Percentiles rank a stretch among this genome's conserved stretches.
phyloP scores from a whole-genome alignment of 2,888 invertebrate species.

The Leistus spinibarbis region DNA sequence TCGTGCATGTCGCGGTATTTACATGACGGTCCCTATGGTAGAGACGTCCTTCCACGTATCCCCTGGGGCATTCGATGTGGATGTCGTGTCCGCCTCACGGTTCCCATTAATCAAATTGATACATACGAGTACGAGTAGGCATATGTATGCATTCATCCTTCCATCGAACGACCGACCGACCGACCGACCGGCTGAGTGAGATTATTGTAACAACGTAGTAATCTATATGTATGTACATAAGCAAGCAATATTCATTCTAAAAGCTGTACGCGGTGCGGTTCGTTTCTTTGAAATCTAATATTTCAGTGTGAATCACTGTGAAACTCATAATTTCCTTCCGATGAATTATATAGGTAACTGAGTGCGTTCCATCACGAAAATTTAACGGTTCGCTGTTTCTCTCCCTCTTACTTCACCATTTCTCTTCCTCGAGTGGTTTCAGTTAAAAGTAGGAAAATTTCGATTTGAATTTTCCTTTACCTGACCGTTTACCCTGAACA shows the following conservation, averaged over 20 bases:
- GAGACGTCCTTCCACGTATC: constrained; percentile 1
- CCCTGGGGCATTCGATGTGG: constrained; percentile 10
- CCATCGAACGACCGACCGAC: not conserved
- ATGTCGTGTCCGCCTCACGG: constrained; percentile 12
- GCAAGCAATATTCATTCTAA: not conserved
- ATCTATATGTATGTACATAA: not conserved
- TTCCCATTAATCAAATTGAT: constrained; percentile 22
- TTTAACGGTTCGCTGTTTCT: not conserved
- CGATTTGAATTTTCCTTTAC: constrained; percentile 2
- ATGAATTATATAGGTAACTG: not conserved
- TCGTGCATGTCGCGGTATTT: constrained; percentile 13
- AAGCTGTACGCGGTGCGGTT: not conserved
- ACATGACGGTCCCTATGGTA: constrained; percentile 3
- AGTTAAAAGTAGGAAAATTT: constrained; percentile 3
- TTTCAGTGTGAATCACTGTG: not conserved
- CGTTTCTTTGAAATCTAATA: not conserved
- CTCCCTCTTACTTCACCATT: not conserved
- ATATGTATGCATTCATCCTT: not conserved
- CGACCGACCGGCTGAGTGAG: not conserved
- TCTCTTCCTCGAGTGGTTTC: not conserved
- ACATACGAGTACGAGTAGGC: not conserved
- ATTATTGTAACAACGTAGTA: not conserved
- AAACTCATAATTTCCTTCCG: not conserved
- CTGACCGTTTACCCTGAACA: not conserved
- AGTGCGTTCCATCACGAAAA: not conserved